Evolutionary conservation across 2,113 vertebrate species (phyloP).

Genomic region (Sebastes schlegelii): DNA sequence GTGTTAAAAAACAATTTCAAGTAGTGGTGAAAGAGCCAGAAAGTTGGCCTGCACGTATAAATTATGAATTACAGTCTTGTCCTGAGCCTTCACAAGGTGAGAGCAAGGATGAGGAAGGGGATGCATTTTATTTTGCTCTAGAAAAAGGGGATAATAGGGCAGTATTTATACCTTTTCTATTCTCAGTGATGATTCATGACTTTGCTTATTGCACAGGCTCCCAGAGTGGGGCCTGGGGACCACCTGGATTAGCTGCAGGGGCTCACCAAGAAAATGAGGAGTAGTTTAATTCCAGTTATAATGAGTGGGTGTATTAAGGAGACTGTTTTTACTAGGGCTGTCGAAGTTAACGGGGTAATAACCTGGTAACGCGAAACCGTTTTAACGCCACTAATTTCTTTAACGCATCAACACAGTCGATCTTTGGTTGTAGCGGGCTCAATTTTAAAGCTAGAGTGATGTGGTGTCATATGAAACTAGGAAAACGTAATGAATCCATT

Average conservation of each 20-base stretch:
- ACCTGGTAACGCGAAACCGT: no score
- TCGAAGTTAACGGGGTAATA: no score
- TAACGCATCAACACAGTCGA: no score
- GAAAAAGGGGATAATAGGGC: conserved; percentile 48
- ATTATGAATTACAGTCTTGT: conserved; percentile 67
- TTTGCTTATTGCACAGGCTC: conserved; percentile 38
- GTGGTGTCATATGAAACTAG: no score
- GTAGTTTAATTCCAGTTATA: conserved; percentile 3
- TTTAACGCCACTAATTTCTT: no score
- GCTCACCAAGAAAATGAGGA: conserved; percentile 28
- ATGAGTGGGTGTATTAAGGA: conserved; percentile 8
- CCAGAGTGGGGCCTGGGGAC: conserved; percentile 35
- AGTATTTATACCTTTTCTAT: conserved; percentile 54
- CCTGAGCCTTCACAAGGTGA: conserved; percentile 61
- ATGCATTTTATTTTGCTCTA: conserved; percentile 44
- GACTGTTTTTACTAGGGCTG: neutral
- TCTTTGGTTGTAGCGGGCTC: no score
- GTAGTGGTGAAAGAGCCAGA: conserved; percentile 47
- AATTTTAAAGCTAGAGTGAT: no score
- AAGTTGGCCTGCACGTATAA: conserved; percentile 61
- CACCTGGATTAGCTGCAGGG: conserved; percentile 26
- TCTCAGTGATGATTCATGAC: conserved; percentile 50
- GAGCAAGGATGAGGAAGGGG: conserved; percentile 41
- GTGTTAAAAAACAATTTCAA: conserved; percentile 51
- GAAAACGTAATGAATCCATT: no score